Base-by-base conservation (phyloP, 2,888 invertebrate genomes). In the Branchellion lobata region DNA sequence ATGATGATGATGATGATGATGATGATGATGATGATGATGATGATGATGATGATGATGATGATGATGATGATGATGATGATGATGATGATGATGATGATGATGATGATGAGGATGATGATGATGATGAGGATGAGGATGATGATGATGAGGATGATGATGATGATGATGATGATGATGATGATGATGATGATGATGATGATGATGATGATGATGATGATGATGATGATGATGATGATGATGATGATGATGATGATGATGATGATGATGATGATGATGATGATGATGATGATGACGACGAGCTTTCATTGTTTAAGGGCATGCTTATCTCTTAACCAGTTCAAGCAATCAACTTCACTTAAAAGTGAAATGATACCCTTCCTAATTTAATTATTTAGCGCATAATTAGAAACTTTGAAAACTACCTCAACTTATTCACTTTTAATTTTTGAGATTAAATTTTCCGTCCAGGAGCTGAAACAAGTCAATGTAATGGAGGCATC, bases 61-160 rank as follows among this genome's bases (percentile, higher is more conserved):
- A n/a, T 36, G 79, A 77, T 1, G 79, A 47, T 14, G 75, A 78
- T 79, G 79, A 78, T 51, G 53, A 40, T 79, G 40, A 78, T 78
- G 79, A 78, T 78, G 75, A 78, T 79, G 79, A 8, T 79, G 78
- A 79, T 61, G 33, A 61, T 79, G 73, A 79, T 79, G 76, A 33
- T 36, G 79, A 77, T 1, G 78, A 78, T n/a, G 75, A 78, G 24
- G 75, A 78, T 57, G 34, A 78, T 79, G 51, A 78, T 24, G 79
- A 78, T 51, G 75, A 79, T 53, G 79, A 40, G 40, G 34, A 71
- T 71, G 34, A 71, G n/a, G 34, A 71, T 71, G 34, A 71, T 71
- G 34, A 71, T 71, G 34, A 71, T 71, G 34, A 71, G 24, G 34
- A 71, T 71, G 34, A 71, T 71, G 34, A 71, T 71, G 34, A 71